Percentiles rank a stretch among this genome's conserved stretches.
Conservation (phyloP, 2,113 vertebrate genomes). For the Marmota monax region DNA sequence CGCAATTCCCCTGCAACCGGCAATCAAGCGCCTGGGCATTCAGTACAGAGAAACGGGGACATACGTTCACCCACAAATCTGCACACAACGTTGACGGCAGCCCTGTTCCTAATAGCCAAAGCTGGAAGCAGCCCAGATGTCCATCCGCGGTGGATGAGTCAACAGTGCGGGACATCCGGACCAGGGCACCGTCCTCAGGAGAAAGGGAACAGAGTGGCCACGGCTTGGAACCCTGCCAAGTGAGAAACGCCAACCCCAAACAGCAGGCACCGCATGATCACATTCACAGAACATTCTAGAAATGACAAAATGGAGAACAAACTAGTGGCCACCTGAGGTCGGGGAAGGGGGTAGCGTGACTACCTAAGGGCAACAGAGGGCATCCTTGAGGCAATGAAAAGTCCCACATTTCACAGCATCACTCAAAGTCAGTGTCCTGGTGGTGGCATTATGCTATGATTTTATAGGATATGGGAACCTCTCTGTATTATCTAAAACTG, state of each 20-base stretch:
- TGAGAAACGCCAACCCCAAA: not conserved
- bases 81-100: too few species aligned
- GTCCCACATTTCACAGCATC: too few species aligned
- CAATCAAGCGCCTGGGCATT: not conserved
- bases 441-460: not conserved
- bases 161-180: not conserved
- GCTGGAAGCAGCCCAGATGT: not conserved
- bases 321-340: not conserved
- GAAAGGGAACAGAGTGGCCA: not conserved
- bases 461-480: not conserved
- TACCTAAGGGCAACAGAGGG: not conserved
- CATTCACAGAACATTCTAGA: not conserved
- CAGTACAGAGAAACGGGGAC: not conserved
- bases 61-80: not conserved
- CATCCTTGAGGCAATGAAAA: accelerated
- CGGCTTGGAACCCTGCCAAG: not conserved
- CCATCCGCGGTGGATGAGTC: not conserved
- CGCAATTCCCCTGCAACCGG: not conserved
- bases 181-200: not conserved
- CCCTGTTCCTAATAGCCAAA: not conserved
- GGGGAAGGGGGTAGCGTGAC: accelerated
- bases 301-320: not conserved
- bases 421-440: too few species aligned
- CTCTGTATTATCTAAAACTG: not conserved
- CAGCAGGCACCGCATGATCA: too few species aligned